These are phyloP conservation scores for Furcifer pardalis DNA, from an alignment of 2,797 vertebrate species.

Conservation along the genomic window DNA sequence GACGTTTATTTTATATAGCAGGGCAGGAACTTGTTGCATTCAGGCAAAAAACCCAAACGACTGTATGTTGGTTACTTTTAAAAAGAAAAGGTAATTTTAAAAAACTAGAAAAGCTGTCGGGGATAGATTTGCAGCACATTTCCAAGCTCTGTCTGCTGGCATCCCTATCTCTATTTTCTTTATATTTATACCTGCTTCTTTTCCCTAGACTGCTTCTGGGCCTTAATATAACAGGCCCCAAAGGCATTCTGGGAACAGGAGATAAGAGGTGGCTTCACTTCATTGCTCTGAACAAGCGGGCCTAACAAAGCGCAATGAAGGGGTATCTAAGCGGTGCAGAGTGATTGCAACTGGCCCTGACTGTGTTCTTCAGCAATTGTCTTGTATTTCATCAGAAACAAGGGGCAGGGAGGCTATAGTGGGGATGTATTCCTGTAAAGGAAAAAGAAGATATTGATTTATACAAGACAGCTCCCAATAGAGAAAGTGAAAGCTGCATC, in stretches of 20 bases:
- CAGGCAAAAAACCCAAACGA: too few relatives aligned
- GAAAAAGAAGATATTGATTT: not conserved
- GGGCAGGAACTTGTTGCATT: too few relatives aligned
- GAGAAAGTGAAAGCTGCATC: constrained; percentile 6
- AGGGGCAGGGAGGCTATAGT: not conserved
- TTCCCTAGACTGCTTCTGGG: not conserved
- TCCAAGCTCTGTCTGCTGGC: not conserved
- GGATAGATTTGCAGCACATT: not conserved
- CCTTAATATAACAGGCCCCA: not conserved
- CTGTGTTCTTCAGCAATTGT: not conserved
- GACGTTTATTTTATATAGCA: too few relatives aligned
- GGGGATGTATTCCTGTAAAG: constrained; percentile 5
- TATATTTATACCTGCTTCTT: not conserved
- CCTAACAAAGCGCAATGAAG: not conserved
- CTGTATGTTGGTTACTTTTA: too few relatives aligned
- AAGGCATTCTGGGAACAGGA: not conserved
- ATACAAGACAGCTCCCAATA: constrained; percentile 10
- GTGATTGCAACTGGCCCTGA: not conserved
- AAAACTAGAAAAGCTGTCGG: too few relatives aligned
- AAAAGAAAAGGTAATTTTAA: too few relatives aligned
- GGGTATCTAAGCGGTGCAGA: not conserved
- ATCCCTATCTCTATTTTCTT: not conserved
- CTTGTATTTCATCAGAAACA: not conserved
- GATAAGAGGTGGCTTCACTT: not conserved
- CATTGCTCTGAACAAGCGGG: not conserved